Evolutionary conservation across 2,113 vertebrate genomes (phyloP).

Genomic region (Poeciliopsis turrubarensis): DNA sequence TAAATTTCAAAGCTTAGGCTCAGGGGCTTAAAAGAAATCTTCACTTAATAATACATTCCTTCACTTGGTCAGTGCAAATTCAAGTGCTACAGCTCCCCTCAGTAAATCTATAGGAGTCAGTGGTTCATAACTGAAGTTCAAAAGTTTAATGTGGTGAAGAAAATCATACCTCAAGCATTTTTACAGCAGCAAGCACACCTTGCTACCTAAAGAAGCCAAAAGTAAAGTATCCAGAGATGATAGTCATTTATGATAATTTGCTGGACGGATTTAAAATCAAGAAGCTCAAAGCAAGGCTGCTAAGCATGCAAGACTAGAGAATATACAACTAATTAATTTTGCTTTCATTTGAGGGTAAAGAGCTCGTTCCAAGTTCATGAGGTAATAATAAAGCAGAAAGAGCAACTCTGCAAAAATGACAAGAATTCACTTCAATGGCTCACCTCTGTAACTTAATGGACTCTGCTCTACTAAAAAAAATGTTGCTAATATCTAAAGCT

Average conservation of each 20-base stretch:
- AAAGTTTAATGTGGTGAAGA: neutral
- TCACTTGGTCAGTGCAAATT: neutral
- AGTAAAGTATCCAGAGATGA: too few relatives aligned
- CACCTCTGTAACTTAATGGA: neutral
- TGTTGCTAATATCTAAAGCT: neutral
- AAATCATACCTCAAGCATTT: neutral
- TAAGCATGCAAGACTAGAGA: neutral
- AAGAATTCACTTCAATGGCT: too few relatives aligned
- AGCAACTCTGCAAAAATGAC: too few relatives aligned
- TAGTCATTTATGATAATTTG: neutral
- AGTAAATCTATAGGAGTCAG: neutral
- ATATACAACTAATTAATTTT: neutral
- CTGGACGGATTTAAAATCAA: neutral
- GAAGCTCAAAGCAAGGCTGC: too few relatives aligned
- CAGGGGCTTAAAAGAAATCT: neutral
- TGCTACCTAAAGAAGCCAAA: neutral
- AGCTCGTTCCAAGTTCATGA: too few relatives aligned
- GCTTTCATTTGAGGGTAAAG: neutral
- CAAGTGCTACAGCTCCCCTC: neutral
- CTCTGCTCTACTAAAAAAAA: neutral
- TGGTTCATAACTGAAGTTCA: neutral
- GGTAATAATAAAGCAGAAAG: too few relatives aligned
- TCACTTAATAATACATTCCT: neutral
- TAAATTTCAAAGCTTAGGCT: neutral
- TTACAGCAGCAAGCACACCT: neutral